Percentiles rank a stretch among this genome's conserved stretches.
Conservation (phyloP, 2,888 invertebrate genomes). For the Tachina fera region DNA sequence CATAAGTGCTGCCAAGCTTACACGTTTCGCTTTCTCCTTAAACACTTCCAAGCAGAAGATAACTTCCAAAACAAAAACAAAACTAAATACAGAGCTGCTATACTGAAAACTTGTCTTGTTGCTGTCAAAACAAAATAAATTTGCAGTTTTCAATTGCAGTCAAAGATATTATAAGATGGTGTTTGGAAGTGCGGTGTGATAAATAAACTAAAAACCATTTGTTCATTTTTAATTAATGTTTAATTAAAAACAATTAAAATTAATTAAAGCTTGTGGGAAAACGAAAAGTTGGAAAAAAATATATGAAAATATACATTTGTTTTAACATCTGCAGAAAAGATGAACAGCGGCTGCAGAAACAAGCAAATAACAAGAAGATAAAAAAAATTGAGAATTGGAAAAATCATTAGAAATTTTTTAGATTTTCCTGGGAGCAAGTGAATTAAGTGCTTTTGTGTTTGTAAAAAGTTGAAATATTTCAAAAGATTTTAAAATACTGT, state of each 20-base stretch:
- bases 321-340: constrained; percentile 48
- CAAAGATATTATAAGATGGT: constrained; percentile 8
- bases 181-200: constrained; percentile 3
- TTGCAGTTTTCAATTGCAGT: constrained; percentile 63
- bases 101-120: constrained; percentile 16
- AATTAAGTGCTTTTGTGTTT: constrained; percentile 11
- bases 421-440: constrained; percentile 30
- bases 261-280: constrained; percentile 54
- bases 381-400: constrained; percentile 61
- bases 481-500: constrained; percentile 2
- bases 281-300: neutral
- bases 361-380: constrained; percentile 13
- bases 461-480: constrained; percentile 9
- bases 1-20: constrained; percentile 17
- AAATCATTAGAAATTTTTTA: constrained; percentile 64
- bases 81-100: constrained; percentile 22
- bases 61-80: constrained; percentile 34
- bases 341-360: neutral
- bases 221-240: constrained; percentile 63
- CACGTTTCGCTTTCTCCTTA: too few relatives aligned
- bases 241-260: constrained; percentile 69
- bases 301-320: constrained; percentile 1
- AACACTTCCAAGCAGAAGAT: neutral
- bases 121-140: constrained; percentile 61
- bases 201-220: constrained; percentile 27